Evolutionary conservation across 2,797 vertebrate genomes (phyloP), one percentile per base, ranked within the genome.

Genomic region (Tolypeutes matacus): DNA sequence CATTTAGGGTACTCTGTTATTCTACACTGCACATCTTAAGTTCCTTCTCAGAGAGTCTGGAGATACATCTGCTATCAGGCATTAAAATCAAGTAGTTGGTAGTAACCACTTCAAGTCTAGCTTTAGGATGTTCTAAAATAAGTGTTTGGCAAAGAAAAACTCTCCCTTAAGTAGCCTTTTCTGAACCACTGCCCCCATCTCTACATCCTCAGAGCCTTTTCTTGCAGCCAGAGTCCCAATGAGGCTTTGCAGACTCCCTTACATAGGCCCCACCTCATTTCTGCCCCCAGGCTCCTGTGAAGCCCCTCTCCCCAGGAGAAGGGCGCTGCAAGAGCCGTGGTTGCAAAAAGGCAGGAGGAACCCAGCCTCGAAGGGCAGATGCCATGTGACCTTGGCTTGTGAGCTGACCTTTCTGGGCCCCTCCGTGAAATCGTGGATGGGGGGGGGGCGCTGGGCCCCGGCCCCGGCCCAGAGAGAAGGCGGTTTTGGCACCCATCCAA

Each of bases 401-500:
- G 75, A 92, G 60, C 60, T 97, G 97, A 96, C 96, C 96, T 97
- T 93, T 94, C 75, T 90, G 84, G 91, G 94, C 96, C 95, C 92
- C 95, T 97, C 91, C 1, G 4, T 97, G 95, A 96, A 96, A 97
- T 97, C 4, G 20, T 1, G 18, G 93, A 81, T 88, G 8, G 77
- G 85, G 94, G 94, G 36, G 77, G 85, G 94, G 95, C 29, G 88
- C 85, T 83, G 82, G 91, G 97, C 73, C 60, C 73, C 73, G 60
- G 95, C 95, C 84, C 95, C 91, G 96, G 97, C 95, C 42, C 1
- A 17, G 89, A 96, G 85, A 97, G 86, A 95, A 95, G 93, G 95
- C 86, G 39, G 96, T 92, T 96, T 96, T 96, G 95, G 97, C 94
- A 92, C 67, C 51, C 65, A 96, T 96, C 96, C 95, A 97, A 78